A percentile compares a stretch with the other conserved stretches of the same genome.
phyloP scores from a whole-genome alignment of 2,113 vertebrate species.

The Corythornis vintsioides region DNA sequence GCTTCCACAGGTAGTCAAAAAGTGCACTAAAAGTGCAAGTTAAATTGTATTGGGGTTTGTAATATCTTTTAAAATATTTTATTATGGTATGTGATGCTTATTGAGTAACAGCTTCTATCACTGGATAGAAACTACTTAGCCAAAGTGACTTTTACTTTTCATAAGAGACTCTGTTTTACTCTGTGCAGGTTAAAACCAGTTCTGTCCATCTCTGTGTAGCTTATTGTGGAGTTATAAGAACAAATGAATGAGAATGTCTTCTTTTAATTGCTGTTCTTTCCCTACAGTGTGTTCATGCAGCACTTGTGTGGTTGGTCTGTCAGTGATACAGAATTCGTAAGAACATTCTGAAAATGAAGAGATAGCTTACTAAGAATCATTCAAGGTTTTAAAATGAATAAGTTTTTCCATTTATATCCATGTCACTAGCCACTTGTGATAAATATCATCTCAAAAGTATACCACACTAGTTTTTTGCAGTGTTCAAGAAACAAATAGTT shows the following conservation, averaged over 20 bases:
- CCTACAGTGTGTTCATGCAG: background rate
- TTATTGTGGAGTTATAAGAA: background rate
- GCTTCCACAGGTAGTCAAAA: background rate
- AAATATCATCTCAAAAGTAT: background rate
- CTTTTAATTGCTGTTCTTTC: background rate
- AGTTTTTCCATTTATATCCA: constrained; percentile 42
- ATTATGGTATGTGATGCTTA: background rate
- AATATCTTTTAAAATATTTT: background rate
- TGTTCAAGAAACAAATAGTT: background rate
- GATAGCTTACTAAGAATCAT: background rate
- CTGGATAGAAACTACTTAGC: background rate
- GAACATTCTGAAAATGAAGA: constrained; percentile 27
- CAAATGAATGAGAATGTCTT: background rate
- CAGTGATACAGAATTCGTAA: constrained; percentile 24
- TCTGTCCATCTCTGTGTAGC: background rate
- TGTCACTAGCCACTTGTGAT: constrained; percentile 14
- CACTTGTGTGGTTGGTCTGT: background rate
- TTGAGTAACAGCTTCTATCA: background rate
- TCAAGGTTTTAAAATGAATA: constrained; percentile 50
- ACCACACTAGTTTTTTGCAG: background rate
- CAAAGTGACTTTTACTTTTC: background rate
- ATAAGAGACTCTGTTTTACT: background rate
- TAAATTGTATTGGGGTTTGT: background rate
- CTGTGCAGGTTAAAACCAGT: background rate
- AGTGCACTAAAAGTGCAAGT: background rate